Conservation (phyloP, 1,140 invertebrate genomes). For the Penaeus japonicus region DNA sequence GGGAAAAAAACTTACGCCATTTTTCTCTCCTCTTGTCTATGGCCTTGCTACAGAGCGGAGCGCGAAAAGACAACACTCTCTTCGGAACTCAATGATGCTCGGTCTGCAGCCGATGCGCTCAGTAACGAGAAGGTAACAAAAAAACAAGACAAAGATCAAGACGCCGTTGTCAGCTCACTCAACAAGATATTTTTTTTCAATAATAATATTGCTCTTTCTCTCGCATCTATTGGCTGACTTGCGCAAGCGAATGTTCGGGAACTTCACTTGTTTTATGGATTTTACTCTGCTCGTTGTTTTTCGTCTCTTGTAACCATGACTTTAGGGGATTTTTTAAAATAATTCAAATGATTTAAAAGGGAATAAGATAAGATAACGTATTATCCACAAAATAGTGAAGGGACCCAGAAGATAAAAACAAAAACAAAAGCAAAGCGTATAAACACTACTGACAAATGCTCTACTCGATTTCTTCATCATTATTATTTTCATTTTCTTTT, state of each 20-base stretch:
- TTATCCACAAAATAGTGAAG: too few species aligned
- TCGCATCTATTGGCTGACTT: constrained; percentile 19
- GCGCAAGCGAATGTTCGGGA: too few species aligned
- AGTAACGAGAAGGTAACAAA: constrained; percentile 52
- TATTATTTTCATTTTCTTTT: neutral
- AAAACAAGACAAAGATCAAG: neutral
- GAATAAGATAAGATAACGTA: too few species aligned
- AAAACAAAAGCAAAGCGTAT: too few species aligned
- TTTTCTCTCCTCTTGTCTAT: constrained; percentile 7
- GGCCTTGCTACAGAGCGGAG: constrained; percentile 35
- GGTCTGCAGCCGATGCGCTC: constrained; percentile 42
- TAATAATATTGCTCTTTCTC: neutral
- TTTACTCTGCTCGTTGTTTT: too few species aligned
- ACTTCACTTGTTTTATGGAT: too few species aligned
- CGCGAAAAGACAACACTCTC: constrained; percentile 51
- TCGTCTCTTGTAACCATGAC: too few species aligned
- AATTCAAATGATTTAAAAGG: too few species aligned
- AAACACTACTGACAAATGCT: too few species aligned
- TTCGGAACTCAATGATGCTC: constrained; percentile 50
- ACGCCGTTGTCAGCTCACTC: neutral
- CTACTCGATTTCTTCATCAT: neutral
- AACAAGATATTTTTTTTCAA: neutral
- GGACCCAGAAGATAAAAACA: too few species aligned
- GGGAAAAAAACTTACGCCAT: too few species aligned
- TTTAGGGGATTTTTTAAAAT: too few species aligned